Evolutionary conservation across 2,888 invertebrate genomes (phyloP), one percentile per base, ranked within the genome.

Genomic region (Calliopum simillimum): DNA sequence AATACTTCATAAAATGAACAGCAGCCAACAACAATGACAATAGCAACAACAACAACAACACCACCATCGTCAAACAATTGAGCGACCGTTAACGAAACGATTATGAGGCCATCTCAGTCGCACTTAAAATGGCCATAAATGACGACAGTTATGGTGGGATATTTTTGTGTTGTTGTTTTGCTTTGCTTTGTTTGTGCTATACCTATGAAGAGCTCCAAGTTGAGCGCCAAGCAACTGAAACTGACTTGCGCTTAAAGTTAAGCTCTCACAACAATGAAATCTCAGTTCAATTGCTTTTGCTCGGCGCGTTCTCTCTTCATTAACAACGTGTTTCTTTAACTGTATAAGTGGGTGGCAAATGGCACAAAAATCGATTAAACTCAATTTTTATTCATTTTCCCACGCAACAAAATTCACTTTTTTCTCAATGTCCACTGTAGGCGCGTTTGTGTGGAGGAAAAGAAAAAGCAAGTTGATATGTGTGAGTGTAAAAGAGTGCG

Each of bases 31-130:
- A 4, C 33, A 8, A 33, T 33, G 33, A 33, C 33, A 33, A 33
- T 8, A 33, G 8, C 33, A 8, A 33, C 33, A 6, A 4, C 33
- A 8, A 33, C 8, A 8, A 33, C 33, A 33, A 33, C 33, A 33
- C 5, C 33, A 8, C 5, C 33, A 33, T 8, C 33, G 33, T 75
- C 78, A 76, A 77, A 76, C 81, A 79, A 79, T 81, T 81, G 81
- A 80, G 79, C 77, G 76, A 79, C 76, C 79, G 80, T 82, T 84
- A 81, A 77, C 79, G 77, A 83, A 85, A 85, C 79, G 84, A 84
- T 85, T 84, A 85, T 84, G 83, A 83, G 81, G 81, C 85, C 84
- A 85, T 85, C 85, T 85, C 85, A 83, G 84, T 85, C 85, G 81
- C 84, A 84, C 85, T 84, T 82, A 84, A 84, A 85, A 81, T 79